Percentiles rank a stretch among this genome's conserved stretches.
These are phyloP conservation scores for Chelonia mydas DNA, from an alignment of 2,797 vertebrate species.

Conservation along the genomic window DNA sequence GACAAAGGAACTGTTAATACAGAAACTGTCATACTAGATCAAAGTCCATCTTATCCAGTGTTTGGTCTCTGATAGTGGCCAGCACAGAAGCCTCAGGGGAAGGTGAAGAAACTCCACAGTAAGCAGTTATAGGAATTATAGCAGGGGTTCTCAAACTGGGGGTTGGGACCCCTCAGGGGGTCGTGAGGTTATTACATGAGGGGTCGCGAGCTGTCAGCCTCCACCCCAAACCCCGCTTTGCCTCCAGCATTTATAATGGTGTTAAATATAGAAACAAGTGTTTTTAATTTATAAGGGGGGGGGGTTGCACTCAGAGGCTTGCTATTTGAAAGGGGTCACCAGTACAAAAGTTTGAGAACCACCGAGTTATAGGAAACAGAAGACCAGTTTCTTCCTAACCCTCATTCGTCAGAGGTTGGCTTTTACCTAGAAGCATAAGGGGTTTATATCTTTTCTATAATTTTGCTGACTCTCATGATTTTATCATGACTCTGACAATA, in stretches of 20 bases:
- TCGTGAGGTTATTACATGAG: too few species aligned
- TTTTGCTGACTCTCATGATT: neutral
- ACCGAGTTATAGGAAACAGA: neutral
- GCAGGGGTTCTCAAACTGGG: too few species aligned
- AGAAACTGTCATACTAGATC: neutral
- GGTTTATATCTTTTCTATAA: neutral
- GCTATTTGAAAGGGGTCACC: too few species aligned
- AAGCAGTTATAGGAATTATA: neutral
- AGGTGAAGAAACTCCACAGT: neutral
- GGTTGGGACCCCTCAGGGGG: too few species aligned
- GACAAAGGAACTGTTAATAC: conserved; percentile 5
- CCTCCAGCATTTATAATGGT: too few species aligned
- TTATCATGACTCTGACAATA: neutral
- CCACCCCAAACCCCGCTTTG: too few species aligned
- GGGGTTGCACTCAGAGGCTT: too few species aligned
- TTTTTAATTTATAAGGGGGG: too few species aligned
- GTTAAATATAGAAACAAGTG: too few species aligned
- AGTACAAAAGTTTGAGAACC: too few species aligned
- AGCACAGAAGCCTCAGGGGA: neutral
- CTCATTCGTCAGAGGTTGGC: neutral
- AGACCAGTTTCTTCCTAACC: neutral
- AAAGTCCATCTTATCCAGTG: neutral
- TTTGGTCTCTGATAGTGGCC: neutral
- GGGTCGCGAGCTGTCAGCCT: too few species aligned
- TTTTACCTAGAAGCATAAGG: neutral